Evolutionary conservation across 2,888 invertebrate species (phyloP), one percentile per base, ranked within the genome.

Genomic region (Drosophila planitibia): DNA sequence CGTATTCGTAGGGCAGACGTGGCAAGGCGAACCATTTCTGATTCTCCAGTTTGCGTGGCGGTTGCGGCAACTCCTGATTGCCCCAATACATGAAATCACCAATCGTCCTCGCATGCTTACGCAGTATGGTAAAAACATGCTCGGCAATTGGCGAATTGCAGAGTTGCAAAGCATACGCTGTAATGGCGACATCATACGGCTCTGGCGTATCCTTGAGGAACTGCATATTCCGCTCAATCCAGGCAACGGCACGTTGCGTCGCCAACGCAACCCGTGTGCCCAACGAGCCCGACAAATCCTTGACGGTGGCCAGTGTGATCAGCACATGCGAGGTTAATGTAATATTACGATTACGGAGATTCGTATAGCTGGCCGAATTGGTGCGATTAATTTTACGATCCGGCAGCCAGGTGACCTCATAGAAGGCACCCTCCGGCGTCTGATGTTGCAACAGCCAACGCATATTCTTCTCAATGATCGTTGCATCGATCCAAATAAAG

Each of bases 301-400:
- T 97, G 0, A 97, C 97, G 0, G 96, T 95, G 69, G 97, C 96
- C 82, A 99, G 93, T 1, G 97, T 97, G 78, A 99, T 97, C 10
- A 99, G 94, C 0, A 98, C 98, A 91, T 99, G 98, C 0, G 99
- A 98, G 0, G 99, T 99, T 28, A 99, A 94, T 2, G 98, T 97
- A 33, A 99, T 96, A 91, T 98, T 98, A 22, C 97, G 94, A 81
- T 96, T 95, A 67, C 94, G 93, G 70, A 96, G 94, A 82, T 94
- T 91, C 81, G 94, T 93, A 68, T 94, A 93, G 72, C 94, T 91
- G 30, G 88, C 92, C n/a, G 88, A 92, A 57, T 93, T 92, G 0
- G 96, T 95, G 57, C 95, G 95, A 94, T 98, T 98, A 94, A 97
- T 96, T 94, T 98, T 98, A 28, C 98, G 94, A 94, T 98, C 97